Conservation (phyloP, 2,888 invertebrate species). For the Diarsia dahlii region DNA sequence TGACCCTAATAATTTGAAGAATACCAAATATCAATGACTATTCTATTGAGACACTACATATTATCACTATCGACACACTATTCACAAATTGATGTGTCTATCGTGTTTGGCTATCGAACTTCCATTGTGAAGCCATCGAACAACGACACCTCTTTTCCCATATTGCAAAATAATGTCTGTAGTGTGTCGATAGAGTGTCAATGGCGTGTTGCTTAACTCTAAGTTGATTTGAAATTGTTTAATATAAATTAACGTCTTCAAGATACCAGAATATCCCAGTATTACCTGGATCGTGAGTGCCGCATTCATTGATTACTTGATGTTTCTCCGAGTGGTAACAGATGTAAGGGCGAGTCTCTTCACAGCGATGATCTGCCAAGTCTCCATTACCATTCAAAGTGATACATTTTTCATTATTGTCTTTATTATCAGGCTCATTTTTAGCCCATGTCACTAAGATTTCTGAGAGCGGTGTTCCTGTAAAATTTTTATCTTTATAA, state of each 20-base stretch:
- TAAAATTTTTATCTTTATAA: neutral
- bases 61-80: no score
- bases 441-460: conserved; percentile 55
- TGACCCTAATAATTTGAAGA: no score
- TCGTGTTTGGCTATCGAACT: no score
- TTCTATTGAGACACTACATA: no score
- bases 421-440: conserved; percentile 57
- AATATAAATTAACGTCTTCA: neutral
- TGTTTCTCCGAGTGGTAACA: conserved; percentile 46
- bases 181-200: no score
- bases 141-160: no score
- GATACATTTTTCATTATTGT: conserved; percentile 60
- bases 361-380: conserved; percentile 49
- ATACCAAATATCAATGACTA: no score
- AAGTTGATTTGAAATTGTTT: no score
- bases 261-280: neutral
- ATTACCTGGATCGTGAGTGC: conserved; percentile 53
- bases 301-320: conserved; percentile 43
- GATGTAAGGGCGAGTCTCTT: conserved; percentile 49
- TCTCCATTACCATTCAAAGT: conserved; percentile 48
- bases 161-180: no score
- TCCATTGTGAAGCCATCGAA: no score
- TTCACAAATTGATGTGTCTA: no score
- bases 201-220: no score
- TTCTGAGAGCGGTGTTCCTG: conserved; percentile 55